Evolutionary conservation across 2,888 invertebrate species (phyloP).

Genomic region (Microctonus brassicae): DNA sequence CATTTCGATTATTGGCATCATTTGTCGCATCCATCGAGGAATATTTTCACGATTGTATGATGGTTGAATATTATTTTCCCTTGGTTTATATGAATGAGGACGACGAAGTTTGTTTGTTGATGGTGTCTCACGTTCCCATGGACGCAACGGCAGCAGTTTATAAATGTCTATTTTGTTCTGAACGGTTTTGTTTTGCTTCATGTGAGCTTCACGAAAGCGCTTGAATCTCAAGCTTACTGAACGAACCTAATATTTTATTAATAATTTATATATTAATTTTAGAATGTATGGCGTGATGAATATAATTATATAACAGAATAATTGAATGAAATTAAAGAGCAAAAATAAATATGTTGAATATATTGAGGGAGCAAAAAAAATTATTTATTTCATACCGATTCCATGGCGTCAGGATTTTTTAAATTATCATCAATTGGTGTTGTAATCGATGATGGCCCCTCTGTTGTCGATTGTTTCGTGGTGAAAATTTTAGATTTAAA

Average conservation of each 20-base stretch:
- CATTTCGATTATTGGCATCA: neutral
- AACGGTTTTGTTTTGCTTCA: neutral
- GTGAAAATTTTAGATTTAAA: neutral
- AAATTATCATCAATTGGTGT: no score
- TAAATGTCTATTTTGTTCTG: neutral
- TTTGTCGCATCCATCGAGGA: neutral
- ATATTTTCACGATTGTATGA: neutral
- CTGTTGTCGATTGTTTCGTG: no score
- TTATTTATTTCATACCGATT: no score
- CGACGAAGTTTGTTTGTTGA: neutral
- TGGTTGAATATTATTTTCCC: neutral
- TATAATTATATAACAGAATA: no score
- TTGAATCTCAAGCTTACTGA: neutral
- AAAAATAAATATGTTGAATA: no score
- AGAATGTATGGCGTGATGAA: neutral
- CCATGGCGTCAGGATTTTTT: no score
- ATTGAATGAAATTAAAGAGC: no score
- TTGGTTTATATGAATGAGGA: neutral
- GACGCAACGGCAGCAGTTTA: neutral
- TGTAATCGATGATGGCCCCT: no score
- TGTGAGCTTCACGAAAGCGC: neutral
- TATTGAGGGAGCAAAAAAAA: no score
- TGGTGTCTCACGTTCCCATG: neutral
- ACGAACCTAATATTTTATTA: neutral
- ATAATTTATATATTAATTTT: neutral